phyloP scores from a whole-genome alignment of 2,888 invertebrate species.

The Trachelus iudaicus region DNA sequence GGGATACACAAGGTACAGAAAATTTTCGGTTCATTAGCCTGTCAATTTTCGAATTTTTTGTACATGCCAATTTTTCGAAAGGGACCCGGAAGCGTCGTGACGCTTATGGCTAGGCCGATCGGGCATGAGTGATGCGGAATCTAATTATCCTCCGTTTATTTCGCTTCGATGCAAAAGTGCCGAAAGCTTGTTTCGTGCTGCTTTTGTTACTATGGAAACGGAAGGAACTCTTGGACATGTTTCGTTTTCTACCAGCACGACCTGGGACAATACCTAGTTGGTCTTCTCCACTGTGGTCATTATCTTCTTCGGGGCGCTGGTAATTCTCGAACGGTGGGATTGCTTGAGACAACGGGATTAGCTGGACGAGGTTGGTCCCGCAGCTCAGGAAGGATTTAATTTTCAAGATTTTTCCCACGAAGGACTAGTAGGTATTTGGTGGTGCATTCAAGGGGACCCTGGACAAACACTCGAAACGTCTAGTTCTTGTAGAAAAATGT shows the following conservation, averaged over 20 bases:
- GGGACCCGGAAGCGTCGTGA: background rate
- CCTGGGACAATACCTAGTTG: background rate
- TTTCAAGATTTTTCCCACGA: conserved; percentile 48
- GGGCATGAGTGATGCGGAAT: background rate
- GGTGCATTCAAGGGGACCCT: conserved; percentile 26
- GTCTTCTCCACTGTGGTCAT: background rate
- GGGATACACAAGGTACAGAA: background rate
- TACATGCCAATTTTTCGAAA: conserved; percentile 2
- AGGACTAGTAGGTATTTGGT: conserved; percentile 9
- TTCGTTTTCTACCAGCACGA: background rate
- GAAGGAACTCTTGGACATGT: background rate
- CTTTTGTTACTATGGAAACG: background rate
- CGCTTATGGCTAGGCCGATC: background rate
- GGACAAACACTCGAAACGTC: conserved; percentile 58
- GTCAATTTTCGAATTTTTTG: conserved; percentile 27
- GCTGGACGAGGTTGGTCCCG: conserved; percentile 12
- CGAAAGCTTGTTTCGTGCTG: background rate
- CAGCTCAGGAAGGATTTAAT: conserved; percentile 45
- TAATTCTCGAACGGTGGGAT: conserved; percentile 13
- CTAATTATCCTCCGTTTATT: conserved; percentile 49
- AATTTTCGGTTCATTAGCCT: conserved; percentile 28
- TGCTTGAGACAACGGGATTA: conserved; percentile 49
- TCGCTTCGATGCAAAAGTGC: conserved; percentile 32
- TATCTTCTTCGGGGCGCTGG: background rate
- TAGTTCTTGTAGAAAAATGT: conserved; percentile 53